Conservation (phyloP, 2,888 invertebrate genomes). For the Agapostemon virescens region DNA sequence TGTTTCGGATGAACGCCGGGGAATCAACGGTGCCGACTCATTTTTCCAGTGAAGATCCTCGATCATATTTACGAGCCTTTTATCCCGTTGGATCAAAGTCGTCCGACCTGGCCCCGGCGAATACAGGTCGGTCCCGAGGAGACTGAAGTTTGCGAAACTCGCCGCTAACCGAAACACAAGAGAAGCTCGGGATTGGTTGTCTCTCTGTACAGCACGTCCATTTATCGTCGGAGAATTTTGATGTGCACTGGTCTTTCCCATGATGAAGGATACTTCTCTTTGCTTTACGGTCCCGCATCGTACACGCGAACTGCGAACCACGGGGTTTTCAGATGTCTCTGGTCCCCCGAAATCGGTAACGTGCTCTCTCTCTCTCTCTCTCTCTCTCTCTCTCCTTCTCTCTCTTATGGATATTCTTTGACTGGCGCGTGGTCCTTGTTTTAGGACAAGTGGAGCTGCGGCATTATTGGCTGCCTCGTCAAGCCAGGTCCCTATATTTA, state of each 20-base stretch:
- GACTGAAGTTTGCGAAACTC: conserved; percentile 34
- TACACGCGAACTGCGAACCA: background rate
- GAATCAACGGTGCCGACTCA: background rate
- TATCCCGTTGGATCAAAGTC: conserved; percentile 35
- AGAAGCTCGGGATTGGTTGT: conserved; percentile 24
- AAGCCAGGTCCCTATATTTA: background rate
- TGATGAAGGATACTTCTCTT: conserved; percentile 46
- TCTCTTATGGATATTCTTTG: conserved; percentile 18
- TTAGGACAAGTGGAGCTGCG: background rate
- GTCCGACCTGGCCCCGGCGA: background rate
- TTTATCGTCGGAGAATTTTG: conserved; percentile 55
- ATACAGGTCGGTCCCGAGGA: background rate
- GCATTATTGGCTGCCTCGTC: conserved; percentile 14
- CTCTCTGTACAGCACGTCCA: conserved; percentile 24
- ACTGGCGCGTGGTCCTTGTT: background rate
- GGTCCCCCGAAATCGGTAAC: background rate
- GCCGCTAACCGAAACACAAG: background rate
- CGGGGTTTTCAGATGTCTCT: background rate
- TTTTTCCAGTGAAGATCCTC: conserved; percentile 21
- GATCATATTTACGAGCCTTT: conserved; percentile 49
- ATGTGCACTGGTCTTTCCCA: conserved; percentile 31
- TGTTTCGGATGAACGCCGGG: background rate
- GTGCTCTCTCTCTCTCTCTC: background rate
- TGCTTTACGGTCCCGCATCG: conserved; percentile 19
- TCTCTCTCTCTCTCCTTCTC: background rate